phyloP scores from a whole-genome alignment of 1,140 invertebrate species.

The Listronotus oregonensis region DNA sequence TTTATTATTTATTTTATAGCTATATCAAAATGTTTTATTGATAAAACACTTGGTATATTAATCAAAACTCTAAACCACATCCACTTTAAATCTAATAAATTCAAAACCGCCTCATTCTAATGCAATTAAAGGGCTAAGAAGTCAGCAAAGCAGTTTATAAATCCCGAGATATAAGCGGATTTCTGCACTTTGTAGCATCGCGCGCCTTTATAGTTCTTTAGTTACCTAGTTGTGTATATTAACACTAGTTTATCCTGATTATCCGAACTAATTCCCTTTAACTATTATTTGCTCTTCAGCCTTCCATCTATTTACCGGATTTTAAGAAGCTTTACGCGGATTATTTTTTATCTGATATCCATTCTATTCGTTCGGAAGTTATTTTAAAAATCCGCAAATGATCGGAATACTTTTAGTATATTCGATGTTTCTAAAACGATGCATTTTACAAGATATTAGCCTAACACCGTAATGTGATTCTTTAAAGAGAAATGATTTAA shows the following conservation, averaged over 20 bases:
- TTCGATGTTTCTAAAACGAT: too few species aligned
- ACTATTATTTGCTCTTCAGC: constrained; percentile 35
- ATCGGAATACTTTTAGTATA: too few species aligned
- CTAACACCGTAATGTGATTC: too few species aligned
- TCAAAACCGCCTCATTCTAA: constrained; percentile 23
- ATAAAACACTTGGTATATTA: too few species aligned
- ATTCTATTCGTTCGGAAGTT: too few species aligned
- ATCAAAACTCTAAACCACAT: constrained; percentile 11
- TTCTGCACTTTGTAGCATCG: constrained; percentile 30
- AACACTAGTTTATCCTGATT: constrained; percentile 40
- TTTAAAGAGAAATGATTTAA: too few species aligned
- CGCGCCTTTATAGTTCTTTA: constrained; percentile 37
- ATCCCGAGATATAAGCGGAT: constrained; percentile 33
- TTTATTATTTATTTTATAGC: too few species aligned
- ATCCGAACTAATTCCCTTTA: constrained; percentile 33
- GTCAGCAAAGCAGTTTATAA: constrained; percentile 33
- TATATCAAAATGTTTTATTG: too few species aligned
- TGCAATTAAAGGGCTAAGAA: constrained; percentile 33
- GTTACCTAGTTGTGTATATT: constrained; percentile 39
- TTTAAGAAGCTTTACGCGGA: constrained; percentile 32
- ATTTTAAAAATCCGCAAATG: too few species aligned
- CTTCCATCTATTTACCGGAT: constrained; percentile 32
- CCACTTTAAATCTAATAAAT: constrained; percentile 15
- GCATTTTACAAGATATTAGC: too few species aligned
- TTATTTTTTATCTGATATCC: constrained; percentile 19